Evolutionary conservation across 1,140 invertebrate species (phyloP).

Genomic region (Parasteatoda tepidariorum): DNA sequence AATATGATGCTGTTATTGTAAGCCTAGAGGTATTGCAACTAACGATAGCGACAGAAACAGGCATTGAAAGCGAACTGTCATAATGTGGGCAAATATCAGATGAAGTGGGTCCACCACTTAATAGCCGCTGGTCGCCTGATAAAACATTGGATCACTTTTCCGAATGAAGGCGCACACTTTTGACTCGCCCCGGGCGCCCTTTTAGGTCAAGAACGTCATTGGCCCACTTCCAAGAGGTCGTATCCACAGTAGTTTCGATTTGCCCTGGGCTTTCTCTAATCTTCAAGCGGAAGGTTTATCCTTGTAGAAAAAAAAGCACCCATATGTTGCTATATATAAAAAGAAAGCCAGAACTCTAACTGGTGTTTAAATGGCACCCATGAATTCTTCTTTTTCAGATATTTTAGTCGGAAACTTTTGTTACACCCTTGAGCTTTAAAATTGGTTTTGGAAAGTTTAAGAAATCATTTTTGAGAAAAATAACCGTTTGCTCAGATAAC

Average conservation of each 20-base stretch:
- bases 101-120: neutral
- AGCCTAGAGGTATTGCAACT: slow-evolving; percentile 16
- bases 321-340: slow-evolving; percentile 11
- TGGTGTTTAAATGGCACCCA: slow-evolving; percentile 45
- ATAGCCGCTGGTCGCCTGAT: slow-evolving; percentile 33
- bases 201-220: slow-evolving; percentile 51
- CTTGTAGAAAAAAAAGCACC: slow-evolving; percentile 35
- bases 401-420: no score
- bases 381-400: no score
- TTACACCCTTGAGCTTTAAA: no score
- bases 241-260: slow-evolving; percentile 37
- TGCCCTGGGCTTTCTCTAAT: slow-evolving; percentile 38
- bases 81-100: slow-evolving; percentile 46
- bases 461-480: no score
- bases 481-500: no score
- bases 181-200: slow-evolving; percentile 15
- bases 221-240: slow-evolving; percentile 51
- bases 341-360: slow-evolving; percentile 34
- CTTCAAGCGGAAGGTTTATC: slow-evolving; percentile 52
- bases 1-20: slow-evolving; percentile 13
- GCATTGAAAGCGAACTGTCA: slow-evolving; percentile 41
- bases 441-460: no score
- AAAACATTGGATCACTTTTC: slow-evolving; percentile 32
- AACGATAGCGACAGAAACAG: slow-evolving; percentile 10
- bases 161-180: slow-evolving; percentile 31